Evolutionary conservation across 2,888 invertebrate species (phyloP).

Genomic region (Agriotes lineatus): DNA sequence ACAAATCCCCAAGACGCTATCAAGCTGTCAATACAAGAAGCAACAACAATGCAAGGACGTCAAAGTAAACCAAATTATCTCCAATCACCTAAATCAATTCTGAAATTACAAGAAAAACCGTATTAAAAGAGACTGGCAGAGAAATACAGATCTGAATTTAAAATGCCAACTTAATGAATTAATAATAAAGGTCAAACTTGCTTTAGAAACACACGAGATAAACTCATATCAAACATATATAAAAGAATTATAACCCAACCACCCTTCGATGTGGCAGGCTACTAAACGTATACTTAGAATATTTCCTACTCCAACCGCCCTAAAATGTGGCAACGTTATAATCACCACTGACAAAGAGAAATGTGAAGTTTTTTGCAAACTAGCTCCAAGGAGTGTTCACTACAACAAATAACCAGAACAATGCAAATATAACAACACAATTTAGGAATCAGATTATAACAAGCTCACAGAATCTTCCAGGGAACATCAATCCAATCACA

Average conservation of each 20-base stretch:
- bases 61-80: neutral
- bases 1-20: neutral
- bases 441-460: neutral
- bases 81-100: neutral
- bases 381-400: neutral
- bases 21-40: neutral
- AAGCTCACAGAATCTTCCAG: too few species aligned
- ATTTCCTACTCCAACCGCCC: too few species aligned
- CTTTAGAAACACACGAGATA: neutral
- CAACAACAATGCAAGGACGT: neutral
- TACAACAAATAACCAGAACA: neutral
- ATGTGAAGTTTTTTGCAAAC: too few species aligned
- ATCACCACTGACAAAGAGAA: too few species aligned
- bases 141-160: neutral
- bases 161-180: neutral
- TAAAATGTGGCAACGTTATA: too few species aligned
- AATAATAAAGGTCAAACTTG: neutral
- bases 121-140: neutral
- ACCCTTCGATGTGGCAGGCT: too few species aligned
- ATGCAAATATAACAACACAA: too few species aligned
- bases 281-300: too few species aligned
- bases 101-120: neutral
- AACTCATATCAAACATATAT: neutral
- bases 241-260: too few species aligned
- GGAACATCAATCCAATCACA: too few species aligned